Base-by-base conservation (phyloP, 2,797 vertebrate genomes). In the Clarias fuscus region DNA sequence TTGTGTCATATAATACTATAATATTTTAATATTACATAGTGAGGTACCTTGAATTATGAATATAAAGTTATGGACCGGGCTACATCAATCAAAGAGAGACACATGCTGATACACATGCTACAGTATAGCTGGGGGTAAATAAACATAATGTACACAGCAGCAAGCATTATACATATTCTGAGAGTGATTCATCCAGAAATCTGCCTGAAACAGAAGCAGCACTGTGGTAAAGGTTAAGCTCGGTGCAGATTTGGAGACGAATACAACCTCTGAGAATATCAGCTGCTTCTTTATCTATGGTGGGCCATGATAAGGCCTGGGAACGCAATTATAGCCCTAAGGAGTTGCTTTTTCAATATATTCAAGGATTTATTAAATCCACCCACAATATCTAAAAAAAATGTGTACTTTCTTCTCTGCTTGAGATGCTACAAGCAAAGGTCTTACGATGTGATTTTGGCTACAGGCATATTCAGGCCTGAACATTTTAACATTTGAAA, bases 351-450 rank as follows among this genome's bases (percentile, higher is more conserved):
- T 88, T 83, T 83, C 79, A 88, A 87, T 88, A 87, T 84, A 83
- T 89, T 86, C 87, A 86, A 84, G 15, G 33, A 86, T 89, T 86
- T 87, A 90, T 88, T 90, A 91, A 91, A 84, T 91, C 89, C 89
- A 84, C 89, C 90, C 89, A 90, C 89, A 43, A 87, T 59, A 75
- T 85, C 84, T 86, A 86, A 86, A 91, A 3, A 33, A 88, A 84
- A 62, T 33, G 17, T 72, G 65, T 72, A 70, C n/a, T 78, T 83
- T 30, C 14, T 18, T 88, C 68, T 84, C 71, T 78, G 84, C 79
- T 67, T 10, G 81, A 85, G 53, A 77, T 76, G 30, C 70, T 82
- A 86, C 75, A 71, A 88, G 73, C 61, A 85, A 86, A 90, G 84
- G 86, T 89, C 81, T 85, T 87, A 75, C 30, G 62, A 78, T 65